Percentiles rank a stretch among this genome's conserved stretches.
These are phyloP conservation scores for Ictidomys tridecemlineatus DNA, from an alignment of 2,113 vertebrate genomes.

Conservation along the genomic window DNA sequence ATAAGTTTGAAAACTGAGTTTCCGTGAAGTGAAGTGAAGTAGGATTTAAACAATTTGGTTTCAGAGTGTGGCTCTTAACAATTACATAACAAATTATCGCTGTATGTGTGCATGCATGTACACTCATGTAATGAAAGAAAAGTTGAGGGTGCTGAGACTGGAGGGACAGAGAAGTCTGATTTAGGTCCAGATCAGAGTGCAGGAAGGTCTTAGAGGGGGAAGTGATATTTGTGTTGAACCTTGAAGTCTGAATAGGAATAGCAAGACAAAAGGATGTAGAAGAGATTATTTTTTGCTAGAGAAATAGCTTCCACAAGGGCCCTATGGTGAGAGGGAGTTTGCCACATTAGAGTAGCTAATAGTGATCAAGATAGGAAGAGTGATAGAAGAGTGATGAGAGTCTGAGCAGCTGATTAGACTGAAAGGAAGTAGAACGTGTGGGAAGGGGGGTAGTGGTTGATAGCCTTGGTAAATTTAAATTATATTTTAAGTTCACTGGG, in stretches of 20 bases:
- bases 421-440: too few relatives aligned
- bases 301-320: neutral
- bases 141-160: neutral
- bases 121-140: neutral
- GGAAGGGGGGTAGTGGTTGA: neutral
- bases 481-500: neutral
- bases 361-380: neutral
- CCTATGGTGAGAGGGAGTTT: neutral
- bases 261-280: neutral
- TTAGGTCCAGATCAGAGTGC: neutral
- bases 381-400: neutral
- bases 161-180: neutral
- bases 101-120: neutral
- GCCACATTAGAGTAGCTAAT: neutral
- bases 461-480: neutral
- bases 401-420: neutral
- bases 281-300: neutral
- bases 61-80: constrained; percentile 29
- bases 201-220: constrained; percentile 6
- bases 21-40: constrained; percentile 11
- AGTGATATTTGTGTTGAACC: neutral
- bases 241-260: neutral
- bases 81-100: neutral
- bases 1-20: constrained; percentile 39
- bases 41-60: constrained; percentile 42